Base-by-base conservation (phyloP, 2,113 vertebrate species). In the Cettia cetti region DNA sequence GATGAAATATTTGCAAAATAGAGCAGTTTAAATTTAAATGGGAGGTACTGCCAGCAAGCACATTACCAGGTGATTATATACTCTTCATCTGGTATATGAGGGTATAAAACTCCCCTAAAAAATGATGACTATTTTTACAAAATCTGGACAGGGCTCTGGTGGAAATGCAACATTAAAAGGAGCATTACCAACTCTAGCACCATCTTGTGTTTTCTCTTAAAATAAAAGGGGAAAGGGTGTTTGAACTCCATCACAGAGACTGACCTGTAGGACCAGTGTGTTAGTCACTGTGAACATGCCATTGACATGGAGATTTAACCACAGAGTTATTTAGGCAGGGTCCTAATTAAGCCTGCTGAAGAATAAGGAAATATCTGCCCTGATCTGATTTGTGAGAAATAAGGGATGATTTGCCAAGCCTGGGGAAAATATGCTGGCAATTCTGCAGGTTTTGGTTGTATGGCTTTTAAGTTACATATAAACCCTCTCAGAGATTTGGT, bases 201-300 rank as follows among this genome's bases (percentile, higher is more conserved):
- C 83, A 92, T 89, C 89, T 89, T 84, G 86, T 71, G 83, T 89
- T 94, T 91, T 66, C 60, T 20, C 33, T 92, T 91, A 79, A 92
- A 95, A 89, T 86, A 33, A 33, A 81, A 81, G 39, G 39, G 8
- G 44, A 86, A 40, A 78, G 6, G 27, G 22, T 74, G 23, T 75
- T 85, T 8, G 15, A 68, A 40, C 40, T 75, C 57, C 26, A 10
- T 30, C 70, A 44, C 40, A 31, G 42, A 35, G 9, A 14, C 23
- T 2, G 4, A 33, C 33, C 42, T 50, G 6, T 13, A 35, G 20
- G 26, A 61, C 26, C 59, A 23, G 6, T 37, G 11, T 26, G 11
- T 42, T 30, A 15, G 13, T 53, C 35, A 5, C 30, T 27, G 53
- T 88, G 56, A 64, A 61, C 6, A 4, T 20, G 56, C 28, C 19